Evolutionary conservation across 1,140 invertebrate genomes (phyloP), one percentile per base, ranked within the genome.

Genomic region (Matsumurasca onukii): DNA sequence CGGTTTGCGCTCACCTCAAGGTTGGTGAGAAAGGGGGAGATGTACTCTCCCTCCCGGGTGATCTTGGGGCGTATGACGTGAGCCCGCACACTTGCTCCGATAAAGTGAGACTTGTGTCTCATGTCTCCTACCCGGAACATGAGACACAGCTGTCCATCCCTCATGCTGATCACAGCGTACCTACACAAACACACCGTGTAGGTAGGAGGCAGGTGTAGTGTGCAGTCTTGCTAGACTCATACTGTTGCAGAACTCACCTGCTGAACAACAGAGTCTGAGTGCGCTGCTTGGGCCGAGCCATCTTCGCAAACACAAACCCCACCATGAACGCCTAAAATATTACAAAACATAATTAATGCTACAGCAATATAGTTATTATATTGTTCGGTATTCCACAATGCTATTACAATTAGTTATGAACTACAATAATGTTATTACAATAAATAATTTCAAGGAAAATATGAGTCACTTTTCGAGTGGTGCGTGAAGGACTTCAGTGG

Each of bases 91-190:
- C 89, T 91, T 0, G 94, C 94, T 22, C 95, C 95, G 51, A 99
- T 97, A 59, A 99, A 95, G 78, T 98, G 97, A 15, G 94, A 98
- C 79, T 98, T 98, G 45, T 75, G 72, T 59, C 97, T 83, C 92
- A 99, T 97, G 80, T 99, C 97, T 2, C 97, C 98, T 0, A 99
- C 95, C 9, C 98, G 84, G 80, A 99, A 98, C 89, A 98, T 93
- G n/a, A 99, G 82, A 75, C 94, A 94, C 2, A 98, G 80, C 68
- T 92, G 86, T 1, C 94, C 94, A 76, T 97, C 92, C 51, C 96
- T 83, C 76, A 92, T 88, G 75, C 94, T 97, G 34, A 99, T 91
- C 0, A 97, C 93, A 0, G 95, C 94, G 75, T 96, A 89, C 73
- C 55, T 39, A n/a, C n/a, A n/a, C n/a, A n/a, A n/a, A n/a, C n/a